Base-by-base conservation (phyloP, 2,113 vertebrate species). In the Oxyruncus cristatus region DNA sequence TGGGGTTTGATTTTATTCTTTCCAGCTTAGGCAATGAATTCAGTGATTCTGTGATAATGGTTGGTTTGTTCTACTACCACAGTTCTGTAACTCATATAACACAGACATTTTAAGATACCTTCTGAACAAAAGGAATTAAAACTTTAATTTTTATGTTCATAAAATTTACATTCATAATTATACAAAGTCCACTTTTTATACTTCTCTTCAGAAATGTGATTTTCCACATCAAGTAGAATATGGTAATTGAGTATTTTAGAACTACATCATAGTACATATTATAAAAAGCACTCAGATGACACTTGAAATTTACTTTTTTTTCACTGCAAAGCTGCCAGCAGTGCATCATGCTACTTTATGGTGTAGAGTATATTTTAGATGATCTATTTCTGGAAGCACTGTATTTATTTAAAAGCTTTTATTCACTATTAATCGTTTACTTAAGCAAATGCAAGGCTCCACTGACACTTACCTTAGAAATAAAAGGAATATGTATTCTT, bases 401-500 rank as follows among this genome's bases (percentile, higher is more conserved):
- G 33, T 62, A 79, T 93, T 94, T 93, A 85, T 92, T 91, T 83
- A 78, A 83, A 49, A 85, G 37, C 18, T 85, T 59, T 94, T 59
- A 95, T 93, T 92, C 85, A 79, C 66, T 93, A 96, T 50, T 82
- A 96, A 88, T 37, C 9, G 86, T 95, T 80, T 75, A 88, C 81
- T 94, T 93, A 89, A 95, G 50, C 65, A 89, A 94, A 83, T 55
- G 58, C 88, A 95, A 95, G 85, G 79, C 67, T 85, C 26, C 52
- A 65, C 37, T 73, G 68, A 50, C 58, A 96, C 96, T 50, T 98
- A 99, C 99, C 99, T 99, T 99, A 95, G 99, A 99, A 98, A 99
- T 99, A 98, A 99, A 99, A 95, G 99, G 99, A 98, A 99, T 99
- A 99, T 99, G 99, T 99, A 99, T 99, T 99, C 99, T 99, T 95